Percentiles rank a stretch among this genome's conserved stretches.
Evolutionary conservation across 2,888 invertebrate species (phyloP).

Genomic region (Xylophagus ater): DNA sequence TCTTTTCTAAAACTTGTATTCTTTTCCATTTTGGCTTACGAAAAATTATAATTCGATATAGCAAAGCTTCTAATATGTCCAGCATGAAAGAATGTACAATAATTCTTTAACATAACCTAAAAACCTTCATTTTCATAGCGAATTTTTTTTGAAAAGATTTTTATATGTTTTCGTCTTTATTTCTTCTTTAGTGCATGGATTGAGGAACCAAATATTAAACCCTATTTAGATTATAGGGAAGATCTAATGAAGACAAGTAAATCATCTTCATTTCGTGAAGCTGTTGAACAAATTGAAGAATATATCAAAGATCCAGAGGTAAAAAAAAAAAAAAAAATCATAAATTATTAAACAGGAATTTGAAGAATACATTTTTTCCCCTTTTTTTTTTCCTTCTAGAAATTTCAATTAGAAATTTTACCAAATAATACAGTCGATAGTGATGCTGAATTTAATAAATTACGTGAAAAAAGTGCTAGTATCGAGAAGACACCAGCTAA

Average conservation of each 20-base stretch:
- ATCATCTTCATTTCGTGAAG: constrained; percentile 64
- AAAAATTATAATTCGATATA: too few species aligned
- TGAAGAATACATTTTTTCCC: background rate
- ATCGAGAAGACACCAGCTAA: constrained; percentile 27
- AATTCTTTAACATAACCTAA: too few species aligned
- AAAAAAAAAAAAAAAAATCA: constrained; percentile 4
- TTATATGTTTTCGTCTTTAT: too few species aligned
- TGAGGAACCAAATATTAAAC: constrained; percentile 70
- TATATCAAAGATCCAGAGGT: constrained; percentile 56
- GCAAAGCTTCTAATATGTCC: too few species aligned
- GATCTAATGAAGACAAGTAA: constrained; percentile 65
- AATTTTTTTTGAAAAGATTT: too few species aligned
- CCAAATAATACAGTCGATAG: constrained; percentile 33
- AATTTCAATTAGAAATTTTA: constrained; percentile 11
- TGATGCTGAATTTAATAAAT: constrained; percentile 60
- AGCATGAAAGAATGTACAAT: too few species aligned
- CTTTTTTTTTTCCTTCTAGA: constrained; percentile 4
- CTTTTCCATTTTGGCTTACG: too few species aligned
- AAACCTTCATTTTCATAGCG: too few species aligned
- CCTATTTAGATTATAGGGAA: constrained; percentile 69
- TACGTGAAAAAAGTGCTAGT: constrained; percentile 47
- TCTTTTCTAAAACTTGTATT: too few species aligned
- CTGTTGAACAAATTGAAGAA: constrained; percentile 67
- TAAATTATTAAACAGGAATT: background rate
- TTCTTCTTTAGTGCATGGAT: constrained; percentile 69